Base-by-base conservation (phyloP, 2,888 invertebrate genomes). In the Physocephala rufipes region DNA sequence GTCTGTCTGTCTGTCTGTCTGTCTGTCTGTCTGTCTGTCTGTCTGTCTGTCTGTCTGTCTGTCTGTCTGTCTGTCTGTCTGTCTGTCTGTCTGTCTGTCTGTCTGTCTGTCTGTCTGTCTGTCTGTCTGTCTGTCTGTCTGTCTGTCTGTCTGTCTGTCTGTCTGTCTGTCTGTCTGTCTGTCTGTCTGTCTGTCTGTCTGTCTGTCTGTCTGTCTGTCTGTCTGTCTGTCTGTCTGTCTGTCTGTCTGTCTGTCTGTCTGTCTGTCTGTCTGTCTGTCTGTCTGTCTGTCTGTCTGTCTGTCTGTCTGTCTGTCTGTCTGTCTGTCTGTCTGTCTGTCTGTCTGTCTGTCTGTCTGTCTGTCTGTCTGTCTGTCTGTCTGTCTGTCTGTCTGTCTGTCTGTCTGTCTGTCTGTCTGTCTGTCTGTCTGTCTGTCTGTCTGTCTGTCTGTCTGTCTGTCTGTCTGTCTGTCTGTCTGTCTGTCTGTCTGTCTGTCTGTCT, bases 1-100 rank as follows among this genome's bases (percentile, higher is more conserved):
- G 55, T 55, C 55, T 55, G 55, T 55, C 55, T 55, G 55, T 55
- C 55, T 55, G 55, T 55, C 55, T 55, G 55, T 55, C 55, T 55
- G 55, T 55, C 55, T 55, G 55, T 55, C 55, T 55, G 55, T 55
- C 55, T 55, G 55, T 55, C 55, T 55, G 55, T 55, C 55, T 55
- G 55, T 55, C 55, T 55, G 55, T 55, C 55, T 55, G 55, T 55
- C 55, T 55, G 55, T 55, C 55, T 55, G 55, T 55, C 55, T 55
- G 55, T 55, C 55, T 55, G 55, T 55, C 55, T 55, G 55, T 55
- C 55, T 55, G 55, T 55, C 55, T 55, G 55, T 55, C 55, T 55
- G 55, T 55, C 55, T 55, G 55, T 55, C 55, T 55, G 55, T 55
- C 55, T 55, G 55, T 55, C 55, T 55, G 55, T 55, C 55, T 55